These are phyloP conservation scores for Acanthosepion esculentum DNA, from an alignment of 2,888 invertebrate species.

Conservation along the genomic window DNA sequence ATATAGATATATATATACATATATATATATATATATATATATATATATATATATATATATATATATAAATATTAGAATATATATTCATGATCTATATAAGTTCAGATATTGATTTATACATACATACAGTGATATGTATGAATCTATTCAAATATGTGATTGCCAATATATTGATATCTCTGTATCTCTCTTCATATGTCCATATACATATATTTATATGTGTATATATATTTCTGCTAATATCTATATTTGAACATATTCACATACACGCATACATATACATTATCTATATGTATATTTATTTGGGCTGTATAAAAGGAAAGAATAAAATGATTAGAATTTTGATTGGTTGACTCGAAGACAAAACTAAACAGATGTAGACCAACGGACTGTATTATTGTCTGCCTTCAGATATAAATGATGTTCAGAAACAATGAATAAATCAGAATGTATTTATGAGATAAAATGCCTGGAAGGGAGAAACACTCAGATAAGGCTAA, in stretches of 20 bases:
- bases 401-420: background rate
- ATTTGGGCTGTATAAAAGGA: no score
- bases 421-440: no score
- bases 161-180: no score
- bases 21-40: background rate
- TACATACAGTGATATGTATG: background rate
- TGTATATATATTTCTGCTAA: slow-evolving; percentile 13
- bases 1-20: background rate
- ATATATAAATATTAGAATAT: background rate
- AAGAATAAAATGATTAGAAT: no score
- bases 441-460: no score
- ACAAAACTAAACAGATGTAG: no score
- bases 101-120: background rate
- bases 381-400: background rate
- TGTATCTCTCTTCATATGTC: background rate
- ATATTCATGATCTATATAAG: background rate
- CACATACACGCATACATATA: background rate
- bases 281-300: background rate
- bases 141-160: background rate
- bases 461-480: no score
- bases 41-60: background rate
- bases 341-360: no score
- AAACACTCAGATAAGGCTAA: no score
- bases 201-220: background rate
- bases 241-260: background rate